phyloP scores from a whole-genome alignment of 2,797 vertebrate genomes.

The Sebastiscus albofasciatus region DNA sequence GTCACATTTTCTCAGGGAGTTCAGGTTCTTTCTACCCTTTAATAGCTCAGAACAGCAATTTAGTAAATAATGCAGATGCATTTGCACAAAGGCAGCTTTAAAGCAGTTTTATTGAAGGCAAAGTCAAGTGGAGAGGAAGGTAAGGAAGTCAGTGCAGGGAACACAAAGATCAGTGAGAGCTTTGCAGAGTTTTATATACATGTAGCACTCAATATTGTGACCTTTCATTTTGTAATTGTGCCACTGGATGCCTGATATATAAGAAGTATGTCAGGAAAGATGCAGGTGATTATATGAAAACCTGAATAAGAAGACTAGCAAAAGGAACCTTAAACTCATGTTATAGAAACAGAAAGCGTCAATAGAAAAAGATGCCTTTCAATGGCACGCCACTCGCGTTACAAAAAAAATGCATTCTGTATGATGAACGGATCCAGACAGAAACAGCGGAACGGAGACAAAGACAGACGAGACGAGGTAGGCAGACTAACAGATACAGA shows the following conservation, averaged over 20 bases:
- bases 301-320: constrained; percentile 1
- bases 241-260: constrained; percentile 12
- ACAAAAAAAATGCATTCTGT: not conserved
- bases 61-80: constrained; percentile 49
- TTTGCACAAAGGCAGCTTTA: constrained; percentile 46
- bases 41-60: constrained; percentile 51
- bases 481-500: not conserved
- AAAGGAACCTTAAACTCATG: not conserved
- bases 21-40: constrained; percentile 40
- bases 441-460: constrained; percentile 19
- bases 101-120: constrained; percentile 29
- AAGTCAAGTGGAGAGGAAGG: constrained; percentile 26
- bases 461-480: constrained; percentile 1
- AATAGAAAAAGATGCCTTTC: not conserved
- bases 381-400: not conserved
- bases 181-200: constrained; percentile 6
- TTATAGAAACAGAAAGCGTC: not conserved
- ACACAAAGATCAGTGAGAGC: constrained; percentile 37
- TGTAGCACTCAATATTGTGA: constrained; percentile 28
- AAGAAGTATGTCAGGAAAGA: not conserved
- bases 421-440: constrained; percentile 7
- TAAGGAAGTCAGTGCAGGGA: constrained; percentile 3
- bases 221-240: constrained; percentile 37
- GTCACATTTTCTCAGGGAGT: constrained; percentile 43
- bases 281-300: constrained; percentile 5